Percentiles rank a stretch among this genome's conserved stretches.
Evolutionary conservation across 2,888 invertebrate species (phyloP).

Genomic region (Caenorhabditis sp.): DNA sequence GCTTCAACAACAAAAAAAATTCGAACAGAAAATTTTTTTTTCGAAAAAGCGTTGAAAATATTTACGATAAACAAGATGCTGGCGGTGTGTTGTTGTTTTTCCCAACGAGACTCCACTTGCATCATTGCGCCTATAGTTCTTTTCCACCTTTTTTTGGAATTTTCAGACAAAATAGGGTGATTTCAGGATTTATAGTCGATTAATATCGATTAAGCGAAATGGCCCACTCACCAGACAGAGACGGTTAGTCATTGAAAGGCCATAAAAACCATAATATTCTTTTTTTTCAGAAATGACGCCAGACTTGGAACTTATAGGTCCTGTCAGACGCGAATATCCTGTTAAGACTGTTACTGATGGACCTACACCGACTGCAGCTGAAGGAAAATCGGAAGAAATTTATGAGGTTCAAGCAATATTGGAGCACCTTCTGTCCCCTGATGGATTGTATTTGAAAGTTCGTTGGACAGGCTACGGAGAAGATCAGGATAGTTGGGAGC

Average conservation of each 20-base stretch:
- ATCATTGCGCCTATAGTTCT: background rate
- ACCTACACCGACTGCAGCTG: slow-evolving; percentile 21
- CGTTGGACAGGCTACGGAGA: slow-evolving; percentile 53
- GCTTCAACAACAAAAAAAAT: background rate
- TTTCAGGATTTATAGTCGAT: too few species aligned
- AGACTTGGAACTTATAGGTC: too few species aligned
- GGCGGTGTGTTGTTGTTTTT: background rate
- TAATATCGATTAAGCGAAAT: too few species aligned
- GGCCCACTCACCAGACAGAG: too few species aligned
- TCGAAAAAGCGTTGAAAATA: background rate
- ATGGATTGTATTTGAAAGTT: slow-evolving; percentile 18
- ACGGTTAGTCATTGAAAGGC: too few species aligned
- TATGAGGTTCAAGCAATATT: slow-evolving; percentile 41
- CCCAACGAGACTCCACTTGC: background rate
- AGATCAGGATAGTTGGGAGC: slow-evolving; percentile 58
- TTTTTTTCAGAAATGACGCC: too few species aligned
- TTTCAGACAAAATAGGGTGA: too few species aligned
- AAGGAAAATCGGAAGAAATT: slow-evolving; percentile 43
- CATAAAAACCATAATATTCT: too few species aligned
- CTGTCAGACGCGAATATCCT: background rate
- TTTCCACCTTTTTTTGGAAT: background rate
- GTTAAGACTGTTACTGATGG: slow-evolving; percentile 12
- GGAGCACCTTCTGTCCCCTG: slow-evolving; percentile 11
- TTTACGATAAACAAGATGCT: background rate
- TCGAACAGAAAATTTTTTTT: background rate